These are phyloP conservation scores for Hypomecis atomaria DNA, from an alignment of 2,888 invertebrate genomes.

Conservation along the genomic window DNA sequence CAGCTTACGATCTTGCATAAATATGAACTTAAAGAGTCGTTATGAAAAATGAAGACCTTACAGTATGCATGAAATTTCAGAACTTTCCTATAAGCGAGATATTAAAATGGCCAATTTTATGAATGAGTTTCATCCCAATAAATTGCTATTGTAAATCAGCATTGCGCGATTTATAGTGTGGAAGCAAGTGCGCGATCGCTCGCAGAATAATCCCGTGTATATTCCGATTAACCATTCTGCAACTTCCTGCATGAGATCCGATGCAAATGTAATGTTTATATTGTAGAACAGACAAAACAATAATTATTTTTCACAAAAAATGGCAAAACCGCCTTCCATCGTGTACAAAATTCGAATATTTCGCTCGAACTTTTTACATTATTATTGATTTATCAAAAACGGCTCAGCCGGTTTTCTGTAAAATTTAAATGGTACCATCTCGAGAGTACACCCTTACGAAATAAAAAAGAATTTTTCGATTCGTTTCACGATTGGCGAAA, in stretches of 20 bases:
- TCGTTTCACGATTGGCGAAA: too few species aligned
- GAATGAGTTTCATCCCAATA: constrained; percentile 26
- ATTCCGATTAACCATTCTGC: constrained; percentile 39
- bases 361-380: too few species aligned
- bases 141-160: constrained; percentile 28
- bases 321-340: too few species aligned
- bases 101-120: constrained; percentile 24
- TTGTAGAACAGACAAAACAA: too few species aligned
- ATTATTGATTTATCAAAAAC: too few species aligned
- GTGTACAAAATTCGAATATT: too few species aligned
- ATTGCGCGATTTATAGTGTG: constrained; percentile 26
- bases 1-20: constrained; percentile 4
- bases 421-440: too few species aligned
- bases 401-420: too few species aligned
- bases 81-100: constrained; percentile 13
- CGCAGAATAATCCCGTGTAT: constrained; percentile 48
- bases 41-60: constrained; percentile 1
- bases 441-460: too few species aligned
- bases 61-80: constrained; percentile 9
- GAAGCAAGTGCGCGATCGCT: constrained; percentile 24
- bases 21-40: constrained; percentile 9
- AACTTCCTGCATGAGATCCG: constrained; percentile 9
- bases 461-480: too few species aligned
- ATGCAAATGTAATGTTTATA: too few species aligned
- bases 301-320: too few species aligned